Evolutionary conservation across 2,888 invertebrate species (phyloP).

Genomic region (Lithodes maja): DNA sequence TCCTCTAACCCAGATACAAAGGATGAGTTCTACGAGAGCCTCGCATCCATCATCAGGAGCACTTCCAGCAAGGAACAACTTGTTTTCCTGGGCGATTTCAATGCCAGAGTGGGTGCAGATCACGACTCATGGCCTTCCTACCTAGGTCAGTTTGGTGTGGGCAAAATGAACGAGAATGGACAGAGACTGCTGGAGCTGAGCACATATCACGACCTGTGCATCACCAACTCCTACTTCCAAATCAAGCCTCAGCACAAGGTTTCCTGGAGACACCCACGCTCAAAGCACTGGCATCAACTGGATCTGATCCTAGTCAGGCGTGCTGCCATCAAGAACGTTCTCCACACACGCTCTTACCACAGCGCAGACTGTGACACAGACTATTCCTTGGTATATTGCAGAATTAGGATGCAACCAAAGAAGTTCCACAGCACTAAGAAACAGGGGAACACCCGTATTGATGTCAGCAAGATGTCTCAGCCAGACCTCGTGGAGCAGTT

Average conservation of each 20-base stretch:
- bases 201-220: constrained; percentile 7
- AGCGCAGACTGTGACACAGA: not conserved
- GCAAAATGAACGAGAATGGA: too few relatives aligned
- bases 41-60: constrained; percentile 14
- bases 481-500: not conserved
- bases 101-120: too few relatives aligned
- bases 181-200: too few relatives aligned
- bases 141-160: not conserved
- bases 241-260: too few relatives aligned
- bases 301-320: too few relatives aligned
- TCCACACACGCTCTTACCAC: constrained; percentile 1
- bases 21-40: not conserved
- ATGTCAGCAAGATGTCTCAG: not conserved
- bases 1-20: not conserved
- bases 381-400: not conserved
- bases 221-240: constrained; percentile 19
- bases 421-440: not conserved
- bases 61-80: not conserved
- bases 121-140: too few relatives aligned
- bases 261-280: too few relatives aligned
- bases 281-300: too few relatives aligned
- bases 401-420: constrained; percentile 16
- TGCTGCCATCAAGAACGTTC: too few relatives aligned
- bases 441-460: too few relatives aligned
- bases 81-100: too few relatives aligned